Percentiles rank a stretch among this genome's conserved stretches.
phyloP scores from a whole-genome alignment of 2,888 invertebrate genomes.

The Meiosimyza decipiens region DNA sequence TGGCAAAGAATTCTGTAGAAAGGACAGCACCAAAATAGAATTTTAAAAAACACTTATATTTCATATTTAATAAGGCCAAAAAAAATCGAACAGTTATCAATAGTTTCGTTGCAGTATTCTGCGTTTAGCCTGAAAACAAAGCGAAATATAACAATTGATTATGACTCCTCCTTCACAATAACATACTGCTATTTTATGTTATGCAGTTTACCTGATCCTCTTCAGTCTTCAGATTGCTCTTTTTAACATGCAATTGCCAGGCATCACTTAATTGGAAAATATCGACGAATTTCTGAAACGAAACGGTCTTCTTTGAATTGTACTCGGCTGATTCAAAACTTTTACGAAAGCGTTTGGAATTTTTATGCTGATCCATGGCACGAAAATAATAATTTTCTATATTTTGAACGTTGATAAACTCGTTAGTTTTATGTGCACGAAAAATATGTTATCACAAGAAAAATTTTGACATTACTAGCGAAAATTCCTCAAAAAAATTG shows the following conservation, averaged over 20 bases:
- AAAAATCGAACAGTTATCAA: conserved; percentile 1
- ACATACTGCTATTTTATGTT: neutral
- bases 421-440: neutral
- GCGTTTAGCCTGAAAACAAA: conserved; percentile 35
- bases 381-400: neutral
- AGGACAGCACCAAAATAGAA: neutral
- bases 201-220: conserved; percentile 42
- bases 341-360: conserved; percentile 18
- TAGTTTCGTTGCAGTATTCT: conserved; percentile 41
- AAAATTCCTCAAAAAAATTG: conserved; percentile 17
- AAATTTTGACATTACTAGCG: conserved; percentile 27
- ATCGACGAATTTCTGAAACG: conserved; percentile 41
- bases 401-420: conserved; percentile 11
- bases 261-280: conserved; percentile 42
- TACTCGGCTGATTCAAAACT: conserved; percentile 5
- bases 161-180: neutral
- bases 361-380: conserved; percentile 22
- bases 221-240: conserved; percentile 41
- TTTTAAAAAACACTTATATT: no score
- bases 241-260: conserved; percentile 42
- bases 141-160: neutral
- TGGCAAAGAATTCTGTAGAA: neutral
- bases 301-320: conserved; percentile 37
- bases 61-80: no score
- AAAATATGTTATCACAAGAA: conserved; percentile 16